Base-by-base conservation (phyloP, 2,888 invertebrate species). In the Mythimna vitellina region DNA sequence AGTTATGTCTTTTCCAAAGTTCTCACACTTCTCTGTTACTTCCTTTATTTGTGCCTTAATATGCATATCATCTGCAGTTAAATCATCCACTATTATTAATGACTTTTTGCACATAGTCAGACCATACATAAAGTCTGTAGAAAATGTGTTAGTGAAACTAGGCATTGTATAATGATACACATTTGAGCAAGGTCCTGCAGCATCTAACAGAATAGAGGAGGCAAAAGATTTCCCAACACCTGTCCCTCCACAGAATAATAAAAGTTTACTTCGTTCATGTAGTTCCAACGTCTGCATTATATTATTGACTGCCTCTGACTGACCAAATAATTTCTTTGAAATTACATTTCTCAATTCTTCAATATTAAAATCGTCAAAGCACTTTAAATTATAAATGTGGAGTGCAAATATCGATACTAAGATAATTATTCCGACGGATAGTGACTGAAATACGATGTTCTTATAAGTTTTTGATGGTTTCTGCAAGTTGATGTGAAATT, bases 191-290 rank as follows among this genome's bases (percentile, higher is more conserved):
- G 87, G 81, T 81, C 91, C 90, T 32, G 91, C 56, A 64, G 88
- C 86, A 51, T 93, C 88, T 72, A 95, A 80, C 70, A 95, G 84
- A 49, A 94, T 67, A 57, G 94, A 93, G n/a, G 91, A 85, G 32
- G 92, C 87, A 73, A 89, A 93, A 56, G 96, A 94, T 81, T 96
- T 96, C 1, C 96, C 96, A 6, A 95, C 95, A 65, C 96, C 96
- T 53, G 96, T 96, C 3, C 95, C 92, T 67, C 96, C 96, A 89
- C 92, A 93, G 17, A 96, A 85, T 76, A 94, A 87, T 63, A 96
- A 69, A 22, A 96, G 86, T 88, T 94, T 95, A 71, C 85, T 90
- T 12, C 70, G 86, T 14, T 82, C 87, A 74, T 90, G 78, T 46
- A 70, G 53, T 62, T 87, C 84, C n/a, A 96, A 82, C 25, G 92